phyloP scores from a whole-genome alignment of 2,888 invertebrate species.

The Marronus borbonicus region DNA sequence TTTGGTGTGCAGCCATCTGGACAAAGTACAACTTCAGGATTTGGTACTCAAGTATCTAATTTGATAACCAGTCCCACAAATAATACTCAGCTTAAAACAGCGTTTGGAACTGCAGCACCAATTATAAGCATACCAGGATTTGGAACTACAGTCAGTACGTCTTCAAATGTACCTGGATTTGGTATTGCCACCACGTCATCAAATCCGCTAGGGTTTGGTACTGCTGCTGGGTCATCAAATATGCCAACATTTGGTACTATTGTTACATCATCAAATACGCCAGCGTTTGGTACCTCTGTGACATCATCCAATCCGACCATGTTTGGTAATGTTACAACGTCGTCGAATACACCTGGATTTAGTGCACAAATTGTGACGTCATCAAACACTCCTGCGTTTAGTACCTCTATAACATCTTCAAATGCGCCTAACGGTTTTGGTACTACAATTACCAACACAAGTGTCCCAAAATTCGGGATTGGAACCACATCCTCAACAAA shows the following conservation, averaged over 20 bases:
- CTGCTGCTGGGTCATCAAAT: constrained; percentile 31
- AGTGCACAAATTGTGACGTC: constrained; percentile 38
- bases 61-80: constrained; percentile 6
- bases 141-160: constrained; percentile 15
- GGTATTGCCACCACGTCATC: neutral
- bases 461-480: neutral
- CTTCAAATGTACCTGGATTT: constrained; percentile 6
- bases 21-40: constrained; percentile 26
- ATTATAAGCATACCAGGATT: neutral
- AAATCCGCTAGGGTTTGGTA: neutral
- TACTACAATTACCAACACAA: constrained; percentile 16
- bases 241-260: constrained; percentile 49
- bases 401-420: constrained; percentile 43
- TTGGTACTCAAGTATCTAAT: constrained; percentile 42
- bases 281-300: constrained; percentile 39
- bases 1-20: neutral
- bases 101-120: neutral
- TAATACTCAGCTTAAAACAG: neutral
- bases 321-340: constrained; percentile 26
- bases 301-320: neutral
- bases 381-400: constrained; percentile 44
- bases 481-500: no score
- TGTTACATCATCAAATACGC: constrained; percentile 19
- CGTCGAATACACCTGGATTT: constrained; percentile 49
- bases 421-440: constrained; percentile 20